Base-by-base conservation (phyloP, 2,888 invertebrate species). In the Allophyes oxyacanthae region DNA sequence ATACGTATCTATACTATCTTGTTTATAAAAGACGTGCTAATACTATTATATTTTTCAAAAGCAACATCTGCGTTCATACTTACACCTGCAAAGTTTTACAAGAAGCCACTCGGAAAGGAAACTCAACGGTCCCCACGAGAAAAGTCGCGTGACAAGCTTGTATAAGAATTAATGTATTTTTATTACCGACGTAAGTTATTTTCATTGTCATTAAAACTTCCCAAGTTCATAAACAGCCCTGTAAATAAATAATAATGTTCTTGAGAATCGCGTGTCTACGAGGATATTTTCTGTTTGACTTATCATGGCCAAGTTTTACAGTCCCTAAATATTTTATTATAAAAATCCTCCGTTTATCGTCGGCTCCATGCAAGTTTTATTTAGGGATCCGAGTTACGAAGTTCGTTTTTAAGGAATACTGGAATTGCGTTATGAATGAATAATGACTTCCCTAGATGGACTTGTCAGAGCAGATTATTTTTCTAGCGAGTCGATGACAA, bases 141-240 rank as follows among this genome's bases (percentile, higher is more conserved):
- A 75, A 75, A 78, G 46, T 90, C 59, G 88, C 92, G 89, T 92
- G 92, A 87, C 88, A 79, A 85, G 82, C 71, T 77, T 81, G 66
- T 85, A 87, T 91, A 78, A 85, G 81, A 83, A 85, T 87, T 86
- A 88, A 90, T 86, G 81, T 84, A 83, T 83, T 89, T 88, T 87
- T 87, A 90, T 89, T 85, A 81, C 84, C 79, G 65, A 61, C 71
- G 77, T 77, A 82, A 87, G 82, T 89, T 87, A 87, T 86, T 86
- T 87, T 86, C 84, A 86, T 79, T 81, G 87, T 82, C 87, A 86
- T 89, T 89, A 88, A 87, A 87, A 89, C 83, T 90, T 88, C 75
- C 81, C 75, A 88, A 90, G 82, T 89, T 88, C 87, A 85, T 86
- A 88, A 89, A 88, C 85, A 81, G 81, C 66, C 69, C 72, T 79